A percentile compares a stretch with the other conserved stretches of the same genome.
phyloP scores from a whole-genome alignment of 2,888 invertebrate species.

The Leucania comma region DNA sequence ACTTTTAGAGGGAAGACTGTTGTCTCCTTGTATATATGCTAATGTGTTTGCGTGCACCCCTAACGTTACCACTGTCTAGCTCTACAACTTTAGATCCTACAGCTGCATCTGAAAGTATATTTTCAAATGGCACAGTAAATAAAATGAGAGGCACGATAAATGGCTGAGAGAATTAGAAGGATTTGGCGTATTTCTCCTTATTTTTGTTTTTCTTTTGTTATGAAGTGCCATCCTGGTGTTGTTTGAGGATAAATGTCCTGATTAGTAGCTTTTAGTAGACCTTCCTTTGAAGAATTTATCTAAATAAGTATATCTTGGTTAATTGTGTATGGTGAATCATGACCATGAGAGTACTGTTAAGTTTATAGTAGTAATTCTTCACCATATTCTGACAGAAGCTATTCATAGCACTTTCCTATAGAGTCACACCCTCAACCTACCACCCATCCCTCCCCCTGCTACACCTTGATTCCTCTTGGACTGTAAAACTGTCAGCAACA shows the following conservation, averaged over 20 bases:
- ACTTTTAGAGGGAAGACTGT: slow-evolving; percentile 69
- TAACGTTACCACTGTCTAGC: slow-evolving; percentile 32
- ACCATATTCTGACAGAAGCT: too few relatives aligned
- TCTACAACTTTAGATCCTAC: slow-evolving; percentile 51
- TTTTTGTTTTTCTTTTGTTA: slow-evolving; percentile 36
- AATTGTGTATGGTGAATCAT: not conserved
- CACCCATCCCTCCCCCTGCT: too few relatives aligned
- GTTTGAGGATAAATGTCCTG: slow-evolving; percentile 14
- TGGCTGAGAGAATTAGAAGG: slow-evolving; percentile 52
- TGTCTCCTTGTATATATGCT: slow-evolving; percentile 83
- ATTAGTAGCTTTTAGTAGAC: not conserved
- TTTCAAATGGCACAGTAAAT: slow-evolving; percentile 32
- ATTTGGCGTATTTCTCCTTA: slow-evolving; percentile 49
- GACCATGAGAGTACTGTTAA: not conserved
- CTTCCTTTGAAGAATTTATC: not conserved
- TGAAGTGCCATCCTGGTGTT: slow-evolving; percentile 32
- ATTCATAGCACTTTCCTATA: not conserved
- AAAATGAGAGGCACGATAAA: slow-evolving; percentile 56
- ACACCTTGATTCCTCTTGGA: not conserved
- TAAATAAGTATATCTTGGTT: not conserved
- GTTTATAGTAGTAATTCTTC: too few relatives aligned
- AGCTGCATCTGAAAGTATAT: slow-evolving; percentile 38
- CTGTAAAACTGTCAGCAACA: slow-evolving; percentile 46
- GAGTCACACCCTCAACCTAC: not conserved
- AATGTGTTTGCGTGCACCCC: slow-evolving; percentile 74